Base-by-base conservation (phyloP, 92 coral and sea anemone genomes). In the Zoanthus gigantus region DNA sequence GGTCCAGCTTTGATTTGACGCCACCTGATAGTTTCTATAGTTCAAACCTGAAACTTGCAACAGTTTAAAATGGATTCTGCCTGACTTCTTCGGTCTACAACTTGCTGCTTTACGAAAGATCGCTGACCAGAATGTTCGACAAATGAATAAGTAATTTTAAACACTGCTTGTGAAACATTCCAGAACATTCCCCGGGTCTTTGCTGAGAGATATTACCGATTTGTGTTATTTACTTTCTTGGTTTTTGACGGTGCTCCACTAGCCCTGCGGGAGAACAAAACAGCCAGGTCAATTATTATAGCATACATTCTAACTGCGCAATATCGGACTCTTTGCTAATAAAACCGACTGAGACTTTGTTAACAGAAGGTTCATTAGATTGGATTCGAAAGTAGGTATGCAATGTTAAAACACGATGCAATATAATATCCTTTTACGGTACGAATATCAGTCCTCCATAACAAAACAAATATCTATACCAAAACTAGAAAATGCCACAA, bases 171-270 rank as follows among this genome's bases (percentile, higher is more conserved):
- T 1, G 30, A 54, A 54, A 6, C 9, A 6, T 5, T 14, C 58
- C 17, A 4, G 12, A 7, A 28, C 42, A 17, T 50, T 48, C 11
- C 73, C 29, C 11, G 58, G 13, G 30, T 46, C 75, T 66, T 56
- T 13, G 66, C 60, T 5, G 66, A 65, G 58, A 47, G 17, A 6
- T 57, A 28, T 81, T 56, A 81, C n/a, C 85, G 85, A n/a, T 16
- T 44, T 65, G 61, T 66, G 44, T 73, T 65, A 81, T 81, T 81
- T 29, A 46, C 46, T 81, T 66, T 81, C 61, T 81, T 81, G 58
- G 28, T 81, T 69, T 66, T 81, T 13, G 85, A 81, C 16, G 85
- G 6, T 47, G 85, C 14, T n/a, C 85, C 72, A 42, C 56, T 66
- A 0, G 61, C 28, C 50, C 85, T 81, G 42, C 31, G 47, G 54